These are phyloP conservation scores for Hylaeus volcanicus DNA, from an alignment of 1,140 invertebrate genomes.

Conservation along the genomic window DNA sequence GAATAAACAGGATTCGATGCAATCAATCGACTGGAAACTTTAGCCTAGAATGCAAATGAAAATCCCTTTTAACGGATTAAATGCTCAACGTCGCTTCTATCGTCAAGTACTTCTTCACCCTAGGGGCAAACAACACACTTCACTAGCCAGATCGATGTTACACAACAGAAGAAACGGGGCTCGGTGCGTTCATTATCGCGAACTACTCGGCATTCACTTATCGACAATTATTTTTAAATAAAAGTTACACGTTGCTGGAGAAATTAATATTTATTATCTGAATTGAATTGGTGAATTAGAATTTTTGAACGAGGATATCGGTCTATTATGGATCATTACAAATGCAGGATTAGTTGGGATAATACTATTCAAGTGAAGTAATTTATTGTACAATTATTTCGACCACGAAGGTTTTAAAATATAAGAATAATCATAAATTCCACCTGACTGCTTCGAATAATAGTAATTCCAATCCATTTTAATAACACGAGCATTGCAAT, in stretches of 20 bases:
- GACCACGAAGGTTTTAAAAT: no score
- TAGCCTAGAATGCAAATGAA: constrained; percentile 1
- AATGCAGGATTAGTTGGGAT: background rate
- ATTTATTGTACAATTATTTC: no score
- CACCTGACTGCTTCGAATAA: no score
- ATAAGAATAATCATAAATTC: no score
- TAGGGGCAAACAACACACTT: background rate
- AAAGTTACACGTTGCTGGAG: background rate
- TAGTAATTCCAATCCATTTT: no score
- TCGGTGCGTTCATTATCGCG: background rate
- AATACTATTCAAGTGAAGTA: no score
- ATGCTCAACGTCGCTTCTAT: background rate
- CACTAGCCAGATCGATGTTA: background rate
- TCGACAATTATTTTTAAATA: no score
- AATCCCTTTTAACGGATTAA: constrained; percentile 24
- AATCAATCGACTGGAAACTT: constrained; percentile 2
- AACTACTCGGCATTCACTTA: background rate
- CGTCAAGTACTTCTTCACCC: background rate
- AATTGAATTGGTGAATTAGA: background rate
- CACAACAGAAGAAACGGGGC: no score
- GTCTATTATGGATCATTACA: background rate
- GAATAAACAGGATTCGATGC: background rate
- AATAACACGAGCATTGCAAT: no score
- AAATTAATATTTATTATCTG: background rate
- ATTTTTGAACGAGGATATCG: background rate